Percentiles rank a stretch among this genome's conserved stretches.
These are phyloP conservation scores for Serinus canaria DNA, from an alignment of 2,113 vertebrate genomes.

Conservation along the genomic window DNA sequence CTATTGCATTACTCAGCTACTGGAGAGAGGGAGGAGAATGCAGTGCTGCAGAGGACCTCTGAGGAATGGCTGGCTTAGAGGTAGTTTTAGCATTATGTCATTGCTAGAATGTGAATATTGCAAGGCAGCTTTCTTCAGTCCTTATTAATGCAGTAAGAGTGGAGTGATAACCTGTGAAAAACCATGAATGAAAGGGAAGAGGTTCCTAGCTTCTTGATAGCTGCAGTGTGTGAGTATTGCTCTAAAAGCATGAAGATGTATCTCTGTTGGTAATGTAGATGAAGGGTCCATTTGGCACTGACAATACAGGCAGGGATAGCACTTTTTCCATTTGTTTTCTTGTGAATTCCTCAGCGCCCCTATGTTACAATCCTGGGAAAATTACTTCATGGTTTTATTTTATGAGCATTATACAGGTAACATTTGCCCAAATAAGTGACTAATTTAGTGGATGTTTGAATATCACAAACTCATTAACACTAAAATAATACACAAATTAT, in stretches of 20 bases:
- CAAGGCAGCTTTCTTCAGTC: neutral
- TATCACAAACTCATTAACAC: neutral
- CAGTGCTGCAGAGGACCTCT: neutral
- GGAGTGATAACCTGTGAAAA: neutral
- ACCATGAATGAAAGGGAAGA: neutral
- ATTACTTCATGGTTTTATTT: neutral
- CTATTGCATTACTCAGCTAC: neutral
- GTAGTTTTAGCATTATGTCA: neutral
- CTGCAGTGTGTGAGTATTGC: neutral
- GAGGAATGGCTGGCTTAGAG: neutral
- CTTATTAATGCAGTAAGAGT: neutral
- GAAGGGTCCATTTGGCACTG: neutral
- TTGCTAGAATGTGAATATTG: neutral
- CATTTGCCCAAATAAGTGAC: neutral
- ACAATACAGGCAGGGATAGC: neutral
- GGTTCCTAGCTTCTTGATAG: neutral
- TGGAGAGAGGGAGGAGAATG: neutral
- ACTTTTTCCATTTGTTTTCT: neutral
- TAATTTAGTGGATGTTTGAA: neutral
- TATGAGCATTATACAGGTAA: neutral
- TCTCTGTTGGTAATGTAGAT: neutral
- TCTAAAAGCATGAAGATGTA: neutral
- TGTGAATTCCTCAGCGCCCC: neutral
- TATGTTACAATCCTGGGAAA: neutral
- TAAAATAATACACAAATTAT: neutral